These are phyloP conservation scores for Corbicula japonica DNA, from an alignment of 2,888 invertebrate genomes.

Conservation along the genomic window DNA sequence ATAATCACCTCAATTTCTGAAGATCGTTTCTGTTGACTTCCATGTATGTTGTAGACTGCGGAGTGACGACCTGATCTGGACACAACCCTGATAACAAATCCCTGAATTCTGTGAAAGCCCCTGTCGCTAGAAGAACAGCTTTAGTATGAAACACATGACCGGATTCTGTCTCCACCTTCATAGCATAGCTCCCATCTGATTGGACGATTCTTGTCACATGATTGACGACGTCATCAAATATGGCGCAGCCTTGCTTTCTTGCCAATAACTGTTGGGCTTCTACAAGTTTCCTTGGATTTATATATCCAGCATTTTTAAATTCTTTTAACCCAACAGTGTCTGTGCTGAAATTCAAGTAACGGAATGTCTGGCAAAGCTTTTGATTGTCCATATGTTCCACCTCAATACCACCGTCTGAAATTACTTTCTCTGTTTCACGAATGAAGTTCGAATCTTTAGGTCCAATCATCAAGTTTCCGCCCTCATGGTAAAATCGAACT, in stretches of 20 bases:
- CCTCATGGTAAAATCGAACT: constrained; percentile 54
- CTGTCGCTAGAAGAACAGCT: constrained; percentile 68
- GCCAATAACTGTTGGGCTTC: constrained; percentile 63
- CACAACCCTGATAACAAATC: constrained; percentile 45
- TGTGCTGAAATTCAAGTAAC: constrained; percentile 54
- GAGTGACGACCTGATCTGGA: constrained; percentile 38
- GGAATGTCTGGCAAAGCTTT: constrained; percentile 20
- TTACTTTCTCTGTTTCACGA: neutral
- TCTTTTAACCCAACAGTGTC: constrained; percentile 44
- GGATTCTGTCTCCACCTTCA: constrained; percentile 56
- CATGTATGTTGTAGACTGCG: constrained; percentile 54
- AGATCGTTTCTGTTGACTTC: constrained; percentile 46
- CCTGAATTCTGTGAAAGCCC: constrained; percentile 64
- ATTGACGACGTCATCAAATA: constrained; percentile 66
- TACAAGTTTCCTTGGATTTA: constrained; percentile 69
- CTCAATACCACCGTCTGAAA: neutral
- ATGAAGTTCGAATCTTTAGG: neutral
- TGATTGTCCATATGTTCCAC: neutral
- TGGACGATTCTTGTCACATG: constrained; percentile 34
- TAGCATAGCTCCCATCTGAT: constrained; percentile 42
- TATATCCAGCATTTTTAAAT: constrained; percentile 54
- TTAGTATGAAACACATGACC: constrained; percentile 43
- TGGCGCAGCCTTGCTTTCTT: constrained; percentile 58
- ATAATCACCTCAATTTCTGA: constrained; percentile 50
- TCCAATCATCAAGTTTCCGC: constrained; percentile 55